These are phyloP conservation scores for Terebella lapidaria DNA, from an alignment of 2,888 invertebrate species.

Conservation along the genomic window DNA sequence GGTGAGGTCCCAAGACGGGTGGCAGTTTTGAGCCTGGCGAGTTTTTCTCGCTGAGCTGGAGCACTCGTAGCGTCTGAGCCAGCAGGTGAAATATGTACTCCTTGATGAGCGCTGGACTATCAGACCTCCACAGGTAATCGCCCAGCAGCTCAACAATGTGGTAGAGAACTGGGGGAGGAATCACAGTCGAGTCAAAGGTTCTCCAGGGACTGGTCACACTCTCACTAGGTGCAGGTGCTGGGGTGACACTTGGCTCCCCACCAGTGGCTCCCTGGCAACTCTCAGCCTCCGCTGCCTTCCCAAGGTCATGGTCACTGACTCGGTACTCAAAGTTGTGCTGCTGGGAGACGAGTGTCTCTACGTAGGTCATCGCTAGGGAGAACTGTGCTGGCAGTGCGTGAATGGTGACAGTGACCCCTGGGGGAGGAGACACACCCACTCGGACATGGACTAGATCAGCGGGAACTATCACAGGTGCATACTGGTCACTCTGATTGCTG, in stretches of 20 bases:
- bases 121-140: constrained; percentile 43
- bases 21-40: constrained; percentile 14
- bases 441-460: constrained; percentile 43
- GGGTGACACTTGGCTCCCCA: neutral
- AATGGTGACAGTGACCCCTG: constrained; percentile 42
- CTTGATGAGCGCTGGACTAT: constrained; percentile 45
- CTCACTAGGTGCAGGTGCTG: constrained; percentile 12
- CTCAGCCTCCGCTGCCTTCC: neutral
- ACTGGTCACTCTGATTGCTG: constrained; percentile 42
- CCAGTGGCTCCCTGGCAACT: neutral
- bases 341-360: constrained; percentile 46
- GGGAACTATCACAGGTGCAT: constrained; percentile 46
- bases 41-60: constrained; percentile 39
- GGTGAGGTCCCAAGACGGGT: constrained; percentile 29
- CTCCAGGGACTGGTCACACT: constrained; percentile 28
- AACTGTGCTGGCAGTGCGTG: constrained; percentile 52
- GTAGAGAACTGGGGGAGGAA: constrained; percentile 40
- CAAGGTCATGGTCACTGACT: neutral
- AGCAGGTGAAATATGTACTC: constrained; percentile 47
- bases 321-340: constrained; percentile 26
- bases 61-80: constrained; percentile 43
- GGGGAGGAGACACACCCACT: constrained; percentile 46
- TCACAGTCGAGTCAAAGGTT: constrained; percentile 40
- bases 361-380: constrained; percentile 47
- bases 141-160: constrained; percentile 45